Evolutionary conservation across 2,113 vertebrate genomes (phyloP).

Genomic region (Grallaria varia): DNA sequence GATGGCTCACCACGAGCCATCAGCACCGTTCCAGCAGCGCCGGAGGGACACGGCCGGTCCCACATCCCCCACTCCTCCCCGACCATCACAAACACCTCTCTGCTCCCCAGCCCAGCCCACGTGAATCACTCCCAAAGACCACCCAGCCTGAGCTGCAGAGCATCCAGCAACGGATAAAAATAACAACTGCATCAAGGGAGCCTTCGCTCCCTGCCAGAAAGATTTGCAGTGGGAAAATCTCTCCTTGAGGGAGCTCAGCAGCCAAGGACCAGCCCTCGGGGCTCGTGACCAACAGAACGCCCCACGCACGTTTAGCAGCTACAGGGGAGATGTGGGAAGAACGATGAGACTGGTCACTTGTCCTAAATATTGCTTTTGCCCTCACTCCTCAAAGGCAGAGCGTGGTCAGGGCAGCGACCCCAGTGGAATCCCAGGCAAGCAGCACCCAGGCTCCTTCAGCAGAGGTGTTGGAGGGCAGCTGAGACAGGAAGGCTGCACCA

Average conservation of each 20-base stretch:
- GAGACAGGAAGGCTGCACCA: background rate
- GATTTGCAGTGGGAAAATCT: slow-evolving; percentile 34
- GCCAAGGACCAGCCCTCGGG: background rate
- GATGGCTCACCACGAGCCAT: background rate
- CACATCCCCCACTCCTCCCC: background rate
- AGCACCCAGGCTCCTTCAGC: background rate
- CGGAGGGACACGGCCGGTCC: background rate
- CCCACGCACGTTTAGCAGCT: background rate
- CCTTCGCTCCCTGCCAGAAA: background rate
- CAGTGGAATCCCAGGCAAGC: accelerated
- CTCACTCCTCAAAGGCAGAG: background rate
- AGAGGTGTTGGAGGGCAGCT: background rate
- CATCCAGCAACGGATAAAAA: background rate
- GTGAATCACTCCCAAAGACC: background rate
- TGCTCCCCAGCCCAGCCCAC: background rate
- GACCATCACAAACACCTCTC: background rate
- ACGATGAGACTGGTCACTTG: background rate
- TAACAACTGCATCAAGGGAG: background rate
- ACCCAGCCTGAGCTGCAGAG: slow-evolving; percentile 8
- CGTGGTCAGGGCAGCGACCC: accelerated
- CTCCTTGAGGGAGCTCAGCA: slow-evolving; percentile 8
- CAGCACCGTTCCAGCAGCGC: background rate
- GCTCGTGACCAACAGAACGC: background rate
- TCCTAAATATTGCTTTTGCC: background rate
- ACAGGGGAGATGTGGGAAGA: background rate